Percentiles rank a stretch among this genome's conserved stretches.
These are phyloP conservation scores for Lutjanus argentimaculatus DNA, from an alignment of 2,797 vertebrate species.

Conservation along the genomic window DNA sequence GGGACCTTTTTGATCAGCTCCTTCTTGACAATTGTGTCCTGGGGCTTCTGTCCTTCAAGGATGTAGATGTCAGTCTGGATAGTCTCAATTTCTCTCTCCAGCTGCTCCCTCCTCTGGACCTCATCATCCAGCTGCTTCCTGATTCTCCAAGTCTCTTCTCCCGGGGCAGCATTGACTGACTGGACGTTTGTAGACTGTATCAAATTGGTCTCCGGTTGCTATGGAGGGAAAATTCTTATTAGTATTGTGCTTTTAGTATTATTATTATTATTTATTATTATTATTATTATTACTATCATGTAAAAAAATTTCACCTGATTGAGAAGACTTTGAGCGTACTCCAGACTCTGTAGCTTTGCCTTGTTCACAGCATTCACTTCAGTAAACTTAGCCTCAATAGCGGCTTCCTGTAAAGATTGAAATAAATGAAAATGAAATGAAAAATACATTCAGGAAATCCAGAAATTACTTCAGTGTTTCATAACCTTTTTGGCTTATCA, in stretches of 20 bases:
- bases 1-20: constrained; percentile 94
- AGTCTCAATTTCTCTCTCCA: constrained; percentile 91
- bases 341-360: constrained; percentile 92
- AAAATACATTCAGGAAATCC: neutral
- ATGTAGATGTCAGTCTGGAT: constrained; percentile 92
- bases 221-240: neutral
- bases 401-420: constrained; percentile 88
- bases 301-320: constrained; percentile 88
- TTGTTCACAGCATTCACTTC: constrained; percentile 94
- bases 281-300: neutral
- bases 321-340: constrained; percentile 93
- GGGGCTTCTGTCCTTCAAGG: constrained; percentile 92
- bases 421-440: constrained; percentile 10
- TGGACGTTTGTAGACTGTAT: constrained; percentile 81
- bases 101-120: constrained; percentile 91
- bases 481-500: neutral
- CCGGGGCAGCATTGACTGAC: constrained; percentile 74
- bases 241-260: neutral
- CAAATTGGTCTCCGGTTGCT: constrained; percentile 90
- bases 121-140: constrained; percentile 94
- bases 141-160: constrained; percentile 91
- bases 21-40: constrained; percentile 92
- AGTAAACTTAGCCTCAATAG: constrained; percentile 92
- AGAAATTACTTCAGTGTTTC: neutral
- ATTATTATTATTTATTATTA: too few species aligned